Base-by-base conservation (phyloP, 2,113 vertebrate genomes). In the Camelus dromedarius region DNA sequence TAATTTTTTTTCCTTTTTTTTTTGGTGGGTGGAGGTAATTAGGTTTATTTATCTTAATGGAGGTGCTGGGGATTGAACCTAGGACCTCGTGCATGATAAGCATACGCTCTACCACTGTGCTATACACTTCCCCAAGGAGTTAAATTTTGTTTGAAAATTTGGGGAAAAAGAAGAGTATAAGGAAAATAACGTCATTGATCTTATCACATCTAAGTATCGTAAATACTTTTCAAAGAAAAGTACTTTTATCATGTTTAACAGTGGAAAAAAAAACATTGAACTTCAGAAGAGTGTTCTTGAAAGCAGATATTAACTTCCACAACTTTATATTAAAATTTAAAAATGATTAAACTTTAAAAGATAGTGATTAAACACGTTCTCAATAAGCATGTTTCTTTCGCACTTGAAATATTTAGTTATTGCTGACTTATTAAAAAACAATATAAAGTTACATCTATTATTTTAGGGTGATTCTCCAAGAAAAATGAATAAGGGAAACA, bases 271-370 rank as follows among this genome's bases (percentile, higher is more conserved):
- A 87, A 66, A 35, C 12, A 9, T 70, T 89, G 73, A 81, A 75
- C 35, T 81, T 80, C 38, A 86, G 28, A 69, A 70, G 67, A 95
- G 69, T 76, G 22, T 93, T 91, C 10, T 94, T 76, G 70, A 89
- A 72, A 69, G 56, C 67, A 81, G 79, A n/a, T 90, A 16, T 28
- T 48, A 70, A 88, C 0, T 11, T 35, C 19, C 32, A 8, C 10
- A n/a, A 64, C 70, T 73, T 72, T 87, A 35, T 93, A 50, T 80
- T 83, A 81, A 82, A 92, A 91, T 48, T 87, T 89, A 1, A 38
- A 93, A 93, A 72, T 32, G 30, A 12, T 38, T 72, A 85, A 77
- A 54, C 54, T 87, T 72, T 42, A 81, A 77, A 52, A 70, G 76
- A 58, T 60, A 83, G 46, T 79, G 46, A n/a, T 77, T 87, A 79